Conservation (phyloP, 2,113 vertebrate genomes). For the Gadus chalcogrammus region DNA sequence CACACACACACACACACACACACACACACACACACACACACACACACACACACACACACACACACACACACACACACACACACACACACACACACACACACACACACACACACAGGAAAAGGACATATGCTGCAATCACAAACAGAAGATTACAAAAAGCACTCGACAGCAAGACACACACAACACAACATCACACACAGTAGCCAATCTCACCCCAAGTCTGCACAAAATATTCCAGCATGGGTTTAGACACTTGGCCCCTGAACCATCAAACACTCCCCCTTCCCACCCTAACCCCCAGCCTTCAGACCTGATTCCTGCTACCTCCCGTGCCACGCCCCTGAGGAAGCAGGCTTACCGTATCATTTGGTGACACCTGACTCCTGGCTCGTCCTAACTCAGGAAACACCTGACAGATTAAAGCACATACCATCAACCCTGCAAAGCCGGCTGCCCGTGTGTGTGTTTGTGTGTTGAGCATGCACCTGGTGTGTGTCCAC, state of each 20-base stretch:
- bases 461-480: background rate
- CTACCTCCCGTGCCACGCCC: background rate
- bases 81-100: background rate
- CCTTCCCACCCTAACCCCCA: background rate
- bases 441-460: conserved; percentile 18
- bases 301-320: background rate
- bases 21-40: too few relatives aligned
- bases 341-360: conserved; percentile 36
- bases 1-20: too few relatives aligned
- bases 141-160: too few relatives aligned
- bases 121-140: too few relatives aligned
- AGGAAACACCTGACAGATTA: conserved; percentile 59
- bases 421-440: conserved; percentile 45
- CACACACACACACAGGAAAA: too few relatives aligned
- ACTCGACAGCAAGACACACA: too few relatives aligned
- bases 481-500: conserved; percentile 4
- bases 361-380: conserved; percentile 45
- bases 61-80: too few relatives aligned
- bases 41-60: too few relatives aligned
- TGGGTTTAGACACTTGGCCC: too few relatives aligned
- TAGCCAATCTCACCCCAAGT: too few relatives aligned
- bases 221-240: too few relatives aligned
- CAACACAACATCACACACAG: too few relatives aligned
- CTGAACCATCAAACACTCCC: background rate
- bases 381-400: conserved; percentile 54